phyloP scores from a whole-genome alignment of 2,888 invertebrate species.

The Coremacera marginata region DNA sequence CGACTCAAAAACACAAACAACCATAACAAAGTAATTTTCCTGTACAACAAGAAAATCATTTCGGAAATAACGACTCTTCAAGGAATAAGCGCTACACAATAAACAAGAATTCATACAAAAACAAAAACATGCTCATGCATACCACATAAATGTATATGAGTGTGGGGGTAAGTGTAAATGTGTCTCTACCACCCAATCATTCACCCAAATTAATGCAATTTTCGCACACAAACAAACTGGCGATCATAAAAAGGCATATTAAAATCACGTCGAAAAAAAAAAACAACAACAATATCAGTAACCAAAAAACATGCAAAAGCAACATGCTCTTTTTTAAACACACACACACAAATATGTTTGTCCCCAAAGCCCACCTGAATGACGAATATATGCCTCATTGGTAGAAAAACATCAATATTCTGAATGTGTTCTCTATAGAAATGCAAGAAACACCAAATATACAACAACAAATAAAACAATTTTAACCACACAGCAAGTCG shows the following conservation, averaged over 20 bases:
- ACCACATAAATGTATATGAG: not conserved
- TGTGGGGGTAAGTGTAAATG: constrained; percentile 14
- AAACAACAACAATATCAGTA: too few relatives aligned
- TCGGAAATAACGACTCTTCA: constrained; percentile 63
- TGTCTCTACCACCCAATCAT: constrained; percentile 19
- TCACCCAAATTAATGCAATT: constrained; percentile 22
- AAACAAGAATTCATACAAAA: constrained; percentile 41
- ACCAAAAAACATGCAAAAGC: not conserved
- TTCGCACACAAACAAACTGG: constrained; percentile 26
- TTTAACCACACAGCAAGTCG: constrained; percentile 27
- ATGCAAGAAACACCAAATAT: not conserved
- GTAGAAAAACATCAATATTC: not conserved
- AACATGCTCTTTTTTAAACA: not conserved
- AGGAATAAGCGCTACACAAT: constrained; percentile 45
- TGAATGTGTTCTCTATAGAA: too few relatives aligned
- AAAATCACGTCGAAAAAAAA: constrained; percentile 38
- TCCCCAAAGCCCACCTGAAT: not conserved
- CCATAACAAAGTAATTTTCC: not conserved
- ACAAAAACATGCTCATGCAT: not conserved
- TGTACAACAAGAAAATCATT: constrained; percentile 64
- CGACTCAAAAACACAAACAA: not conserved
- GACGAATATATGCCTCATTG: not conserved
- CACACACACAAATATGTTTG: not conserved
- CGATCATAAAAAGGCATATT: constrained; percentile 53
- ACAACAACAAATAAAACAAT: constrained; percentile 48